A percentile compares a stretch with the other conserved stretches of the same genome.
These are phyloP conservation scores for Huso huso DNA, from an alignment of 2,797 vertebrate genomes.

Conservation along the genomic window DNA sequence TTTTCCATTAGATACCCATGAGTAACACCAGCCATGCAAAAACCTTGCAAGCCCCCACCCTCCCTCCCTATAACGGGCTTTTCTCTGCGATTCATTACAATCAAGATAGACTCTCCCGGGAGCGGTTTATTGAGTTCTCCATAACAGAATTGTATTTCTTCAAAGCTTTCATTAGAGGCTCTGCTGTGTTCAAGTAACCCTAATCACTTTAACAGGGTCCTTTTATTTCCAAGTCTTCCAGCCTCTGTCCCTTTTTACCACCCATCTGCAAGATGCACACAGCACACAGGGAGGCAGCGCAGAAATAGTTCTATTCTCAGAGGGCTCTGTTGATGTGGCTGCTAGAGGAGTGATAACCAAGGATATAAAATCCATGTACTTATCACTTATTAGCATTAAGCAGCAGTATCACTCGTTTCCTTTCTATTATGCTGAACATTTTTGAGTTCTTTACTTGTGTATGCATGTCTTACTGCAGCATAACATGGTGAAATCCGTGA, in stretches of 20 bases:
- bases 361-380: too few species aligned
- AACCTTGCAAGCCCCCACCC: not conserved
- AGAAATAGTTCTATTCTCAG: too few species aligned
- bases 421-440: too few species aligned
- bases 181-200: constrained; percentile 3
- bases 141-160: constrained; percentile 2
- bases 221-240: not conserved
- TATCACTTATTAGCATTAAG: too few species aligned
- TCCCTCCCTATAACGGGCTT: not conserved
- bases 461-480: too few species aligned
- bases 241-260: not conserved
- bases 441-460: too few species aligned
- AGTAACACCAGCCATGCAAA: too few species aligned
- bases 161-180: constrained; percentile 4
- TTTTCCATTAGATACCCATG: too few species aligned
- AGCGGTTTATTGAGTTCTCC: constrained; percentile 2
- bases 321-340: too few species aligned
- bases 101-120: not conserved
- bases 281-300: not conserved
- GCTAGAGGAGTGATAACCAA: too few species aligned
- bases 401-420: too few species aligned
- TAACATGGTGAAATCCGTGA: too few species aligned
- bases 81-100: not conserved
- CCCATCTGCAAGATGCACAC: not conserved
- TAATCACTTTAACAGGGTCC: not conserved